Base-by-base conservation (phyloP, 2,113 vertebrate genomes). In the Callopanchax toddi region DNA sequence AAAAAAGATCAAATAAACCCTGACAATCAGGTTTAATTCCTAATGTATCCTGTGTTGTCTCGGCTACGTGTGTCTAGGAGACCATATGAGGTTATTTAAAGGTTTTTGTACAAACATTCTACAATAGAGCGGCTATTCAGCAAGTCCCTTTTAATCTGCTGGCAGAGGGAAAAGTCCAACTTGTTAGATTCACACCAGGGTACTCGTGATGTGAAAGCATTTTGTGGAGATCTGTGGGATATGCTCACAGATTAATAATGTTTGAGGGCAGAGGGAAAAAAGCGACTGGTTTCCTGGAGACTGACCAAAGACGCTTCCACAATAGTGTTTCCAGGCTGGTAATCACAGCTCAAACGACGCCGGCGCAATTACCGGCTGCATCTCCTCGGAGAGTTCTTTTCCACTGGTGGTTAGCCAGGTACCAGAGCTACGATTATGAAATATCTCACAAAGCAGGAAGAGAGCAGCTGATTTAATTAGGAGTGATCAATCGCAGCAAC, bases 391-490 rank as follows among this genome's bases (percentile, higher is more conserved):
- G 66, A 59, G 55, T 53, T 68, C 48, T 21, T 18, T 57, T 52
- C 51, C 61, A 21, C 67, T 58, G 58, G 45, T 82, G 67, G 59
- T 75, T 56, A 44, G 74, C 72, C 60, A 71, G 54, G 74, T 72
- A 71, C 69, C n/a, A 48, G 26, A 37, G 65, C 72, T 72, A 57
- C 79, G 63, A 74, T 84, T 67, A 79, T 43, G 67, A 72, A 71
- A 69, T 37, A 57, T 65, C 56, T 69, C 65, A 34, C 67, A 50
- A 42, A 23, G 2, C 58, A 39, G 78, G 69, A 59, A 55, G 60
- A 68, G 69, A 74, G 71, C 60, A 3, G 70, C 60, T 60, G 81
- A 81, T 81, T 84, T 74, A 83, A 81, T 86, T 81, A 78, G 76
- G 62, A 64, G 56, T 5, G 67, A 80, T 71, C 12, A 78, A 75